Evolutionary conservation across 2,797 vertebrate species (phyloP), one percentile per base, ranked within the genome.

Genomic region (Sardinella longiceps): DNA sequence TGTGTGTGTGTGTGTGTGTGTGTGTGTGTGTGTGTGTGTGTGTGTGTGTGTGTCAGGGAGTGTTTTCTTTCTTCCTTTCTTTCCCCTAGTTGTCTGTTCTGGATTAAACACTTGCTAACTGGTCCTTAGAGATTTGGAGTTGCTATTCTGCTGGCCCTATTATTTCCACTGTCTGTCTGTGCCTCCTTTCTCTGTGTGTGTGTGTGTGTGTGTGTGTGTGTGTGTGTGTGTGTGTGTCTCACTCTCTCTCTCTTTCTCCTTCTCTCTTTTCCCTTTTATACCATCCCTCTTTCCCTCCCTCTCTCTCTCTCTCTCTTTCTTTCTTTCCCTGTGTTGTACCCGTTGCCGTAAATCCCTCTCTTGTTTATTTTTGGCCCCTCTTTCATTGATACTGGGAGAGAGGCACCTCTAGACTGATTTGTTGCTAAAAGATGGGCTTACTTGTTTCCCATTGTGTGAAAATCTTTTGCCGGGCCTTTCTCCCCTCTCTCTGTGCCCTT

Each of bases 381-480:
- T 95, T 94, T 89, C 93, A 95, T 97, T 96, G 96, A 97, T 97
- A 96, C 94, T 95, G 95, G 96, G 95, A 91, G 94, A 95, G 96
- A 96, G n/a, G n/a, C 97, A 96, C 96, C 96, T 97, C 94, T 94
- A 96, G 96, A 95, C 97, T 97, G 96, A 97, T 97, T 97, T 97
- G 96, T 98, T 94, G 94, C 97, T 97, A 96, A 99, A 98, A 99
- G 98, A 98, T 97, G 96, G 97, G 97, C 97, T 98, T 98, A 96
- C 98, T 99, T 99, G 98, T 99, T 98, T 96, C 95, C 96, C 97
- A 98, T 99, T 99, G 98, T 99, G 96, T 96, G 95, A 94, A 97
- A 97, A 97, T 95, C 98, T 97, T 97, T 97, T 97, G 96, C 97
- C 94, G 93, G 94, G 95, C 96, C 96, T 97, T 97, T 95, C 96